A percentile compares a stretch with the other conserved stretches of the same genome.
Conservation (phyloP, 2,888 invertebrate genomes). For the Buathra laborator region DNA sequence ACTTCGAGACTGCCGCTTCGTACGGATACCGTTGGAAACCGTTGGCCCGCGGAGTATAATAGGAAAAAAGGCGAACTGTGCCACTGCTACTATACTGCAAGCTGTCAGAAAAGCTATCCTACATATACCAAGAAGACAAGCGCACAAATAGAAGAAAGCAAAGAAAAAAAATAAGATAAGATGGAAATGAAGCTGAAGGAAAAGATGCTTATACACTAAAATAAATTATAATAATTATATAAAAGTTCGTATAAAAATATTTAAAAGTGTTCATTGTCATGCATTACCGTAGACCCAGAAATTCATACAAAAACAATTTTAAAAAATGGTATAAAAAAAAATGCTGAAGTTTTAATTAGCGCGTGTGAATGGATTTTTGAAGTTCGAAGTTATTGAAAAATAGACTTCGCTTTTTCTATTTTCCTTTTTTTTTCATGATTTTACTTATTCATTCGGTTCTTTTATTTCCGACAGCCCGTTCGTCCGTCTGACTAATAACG, state of each 20-base stretch:
- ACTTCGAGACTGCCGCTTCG: constrained; percentile 64
- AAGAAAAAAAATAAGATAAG: constrained; percentile 19
- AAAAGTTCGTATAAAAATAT: not conserved
- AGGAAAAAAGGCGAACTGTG: constrained; percentile 55
- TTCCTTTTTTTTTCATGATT: constrained; percentile 20
- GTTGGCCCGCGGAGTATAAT: constrained; percentile 61
- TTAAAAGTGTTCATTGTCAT: no score
- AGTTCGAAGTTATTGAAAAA: not conserved
- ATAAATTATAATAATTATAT: constrained; percentile 21
- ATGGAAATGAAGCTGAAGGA: constrained; percentile 40
- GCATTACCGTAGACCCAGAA: no score
- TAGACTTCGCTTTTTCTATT: not conserved
- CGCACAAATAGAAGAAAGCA: constrained; percentile 43
- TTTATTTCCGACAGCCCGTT: constrained; percentile 31
- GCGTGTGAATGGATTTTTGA: not conserved
- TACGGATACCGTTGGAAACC: constrained; percentile 55
- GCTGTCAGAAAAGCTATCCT: constrained; percentile 55
- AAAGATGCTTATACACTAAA: constrained; percentile 13
- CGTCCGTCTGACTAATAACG: constrained; percentile 62
- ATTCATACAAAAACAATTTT: no score
- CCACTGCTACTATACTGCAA: constrained; percentile 33
- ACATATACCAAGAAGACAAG: constrained; percentile 26
- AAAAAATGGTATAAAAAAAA: not conserved
- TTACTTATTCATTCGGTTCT: constrained; percentile 6
- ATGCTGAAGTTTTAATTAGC: not conserved